Evolutionary conservation across 2,888 invertebrate genomes (phyloP).

Genomic region (Lottia scabra): DNA sequence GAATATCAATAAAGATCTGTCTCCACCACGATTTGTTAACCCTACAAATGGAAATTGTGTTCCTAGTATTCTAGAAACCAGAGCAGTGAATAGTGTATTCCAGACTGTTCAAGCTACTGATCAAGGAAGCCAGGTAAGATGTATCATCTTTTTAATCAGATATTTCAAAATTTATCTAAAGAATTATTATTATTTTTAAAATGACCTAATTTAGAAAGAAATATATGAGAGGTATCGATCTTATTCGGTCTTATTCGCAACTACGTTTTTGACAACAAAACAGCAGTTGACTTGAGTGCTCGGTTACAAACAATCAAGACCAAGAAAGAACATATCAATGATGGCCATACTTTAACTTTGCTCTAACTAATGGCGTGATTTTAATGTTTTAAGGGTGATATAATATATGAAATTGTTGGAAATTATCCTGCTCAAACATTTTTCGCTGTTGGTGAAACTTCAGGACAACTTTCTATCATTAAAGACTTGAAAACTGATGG

Average conservation of each 20-base stretch:
- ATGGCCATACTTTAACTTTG: too few species aligned
- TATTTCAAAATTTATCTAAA: too few species aligned
- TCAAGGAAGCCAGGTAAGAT: not conserved
- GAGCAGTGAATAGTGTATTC: not conserved
- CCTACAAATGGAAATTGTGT: not conserved
- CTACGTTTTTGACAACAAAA: too few species aligned
- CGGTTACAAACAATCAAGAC: too few species aligned
- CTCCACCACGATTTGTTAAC: slow-evolving; percentile 35
- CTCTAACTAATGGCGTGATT: not conserved
- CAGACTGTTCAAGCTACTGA: not conserved
- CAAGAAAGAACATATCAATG: too few species aligned
- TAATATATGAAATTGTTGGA: slow-evolving; percentile 33
- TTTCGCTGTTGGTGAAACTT: slow-evolving; percentile 29
- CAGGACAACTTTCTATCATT: slow-evolving; percentile 38
- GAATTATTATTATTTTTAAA: too few species aligned
- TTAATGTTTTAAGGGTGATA: slow-evolving; percentile 24
- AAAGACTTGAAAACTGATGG: slow-evolving; percentile 35
- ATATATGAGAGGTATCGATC: too few species aligned
- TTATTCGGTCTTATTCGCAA: too few species aligned
- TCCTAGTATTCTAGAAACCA: not conserved
- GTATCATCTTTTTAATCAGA: too few species aligned
- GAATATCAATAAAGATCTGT: slow-evolving; percentile 37
- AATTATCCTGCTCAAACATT: slow-evolving; percentile 33
- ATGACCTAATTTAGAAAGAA: too few species aligned
- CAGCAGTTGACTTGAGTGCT: too few species aligned